These are phyloP conservation scores for Orchesellides sinensis DNA, from an alignment of 2,888 invertebrate genomes.

Conservation along the genomic window DNA sequence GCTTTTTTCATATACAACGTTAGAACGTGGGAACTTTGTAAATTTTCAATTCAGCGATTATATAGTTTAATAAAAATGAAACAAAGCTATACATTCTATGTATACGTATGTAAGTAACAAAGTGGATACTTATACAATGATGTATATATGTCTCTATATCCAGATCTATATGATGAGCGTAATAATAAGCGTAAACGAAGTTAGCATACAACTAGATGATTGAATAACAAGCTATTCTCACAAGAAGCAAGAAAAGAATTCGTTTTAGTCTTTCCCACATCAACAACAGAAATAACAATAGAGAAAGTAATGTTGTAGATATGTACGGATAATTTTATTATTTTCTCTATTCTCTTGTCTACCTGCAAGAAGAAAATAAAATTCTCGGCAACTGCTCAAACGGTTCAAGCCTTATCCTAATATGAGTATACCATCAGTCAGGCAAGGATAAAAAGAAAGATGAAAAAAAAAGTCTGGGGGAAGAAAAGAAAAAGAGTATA, in stretches of 20 bases:
- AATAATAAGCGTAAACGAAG: conserved; percentile 54
- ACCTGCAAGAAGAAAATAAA: not conserved
- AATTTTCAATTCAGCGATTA: too few relatives aligned
- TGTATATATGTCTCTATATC: too few relatives aligned
- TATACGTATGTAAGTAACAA: too few relatives aligned
- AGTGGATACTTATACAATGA: too few relatives aligned
- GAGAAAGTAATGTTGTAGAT: conserved; percentile 14
- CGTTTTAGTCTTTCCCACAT: conserved; percentile 35
- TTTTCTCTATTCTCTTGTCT: conserved; percentile 21
- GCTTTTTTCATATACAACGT: too few relatives aligned
- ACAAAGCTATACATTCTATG: too few relatives aligned
- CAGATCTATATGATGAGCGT: conserved; percentile 34
- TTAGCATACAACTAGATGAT: conserved; percentile 57
- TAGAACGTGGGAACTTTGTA: too few relatives aligned
- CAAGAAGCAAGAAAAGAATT: not conserved
- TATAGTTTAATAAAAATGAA: too few relatives aligned
- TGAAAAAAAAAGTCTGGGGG: not conserved
- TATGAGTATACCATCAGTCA: not conserved
- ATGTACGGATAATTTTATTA: conserved; percentile 55
- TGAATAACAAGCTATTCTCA: conserved; percentile 44
- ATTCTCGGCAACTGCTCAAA: not conserved
- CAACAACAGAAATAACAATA: conserved; percentile 36
- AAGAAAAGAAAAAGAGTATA: not conserved
- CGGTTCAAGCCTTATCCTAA: not conserved
- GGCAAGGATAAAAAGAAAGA: not conserved